Conservation (phyloP, 2,888 invertebrate species). For the Rhamnusium bicolor region DNA sequence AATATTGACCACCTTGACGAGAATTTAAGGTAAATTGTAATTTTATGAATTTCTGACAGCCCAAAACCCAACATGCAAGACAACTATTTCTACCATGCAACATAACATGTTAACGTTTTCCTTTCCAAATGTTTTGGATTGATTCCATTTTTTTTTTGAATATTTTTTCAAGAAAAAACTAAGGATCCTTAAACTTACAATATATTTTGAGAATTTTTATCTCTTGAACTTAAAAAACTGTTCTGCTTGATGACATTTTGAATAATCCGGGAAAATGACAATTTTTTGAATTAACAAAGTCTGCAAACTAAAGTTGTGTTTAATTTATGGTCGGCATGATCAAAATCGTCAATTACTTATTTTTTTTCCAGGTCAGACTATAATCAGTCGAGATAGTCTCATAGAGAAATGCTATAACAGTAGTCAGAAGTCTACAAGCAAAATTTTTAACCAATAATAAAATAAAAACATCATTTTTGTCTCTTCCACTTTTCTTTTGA, state of each 20-base stretch:
- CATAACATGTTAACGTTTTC: not conserved
- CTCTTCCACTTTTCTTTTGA: too few species aligned
- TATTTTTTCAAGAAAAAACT: not conserved
- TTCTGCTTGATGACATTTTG: not conserved
- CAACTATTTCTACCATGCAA: slow-evolving; percentile 4
- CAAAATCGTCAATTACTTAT: too few species aligned
- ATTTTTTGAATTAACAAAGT: not conserved
- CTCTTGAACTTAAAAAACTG: not conserved
- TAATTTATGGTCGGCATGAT: not conserved
- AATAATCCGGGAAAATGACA: not conserved
- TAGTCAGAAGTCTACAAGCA: too few species aligned
- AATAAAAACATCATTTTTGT: too few species aligned
- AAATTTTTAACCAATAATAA: too few species aligned
- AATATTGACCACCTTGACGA: too few species aligned
- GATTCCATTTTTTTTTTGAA: slow-evolving; percentile 17
- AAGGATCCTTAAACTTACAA: not conserved
- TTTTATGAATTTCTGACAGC: not conserved
- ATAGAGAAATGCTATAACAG: too few species aligned
- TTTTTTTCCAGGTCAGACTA: too few species aligned
- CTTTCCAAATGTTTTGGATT: slow-evolving; percentile 6
- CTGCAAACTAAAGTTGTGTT: not conserved
- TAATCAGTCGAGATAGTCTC: too few species aligned
- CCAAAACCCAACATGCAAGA: slow-evolving; percentile 1
- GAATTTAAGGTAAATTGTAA: too few species aligned
- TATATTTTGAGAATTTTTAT: slow-evolving; percentile 17